Conservation (phyloP, 2,797 vertebrate genomes). For the Vespertilio murinus region DNA sequence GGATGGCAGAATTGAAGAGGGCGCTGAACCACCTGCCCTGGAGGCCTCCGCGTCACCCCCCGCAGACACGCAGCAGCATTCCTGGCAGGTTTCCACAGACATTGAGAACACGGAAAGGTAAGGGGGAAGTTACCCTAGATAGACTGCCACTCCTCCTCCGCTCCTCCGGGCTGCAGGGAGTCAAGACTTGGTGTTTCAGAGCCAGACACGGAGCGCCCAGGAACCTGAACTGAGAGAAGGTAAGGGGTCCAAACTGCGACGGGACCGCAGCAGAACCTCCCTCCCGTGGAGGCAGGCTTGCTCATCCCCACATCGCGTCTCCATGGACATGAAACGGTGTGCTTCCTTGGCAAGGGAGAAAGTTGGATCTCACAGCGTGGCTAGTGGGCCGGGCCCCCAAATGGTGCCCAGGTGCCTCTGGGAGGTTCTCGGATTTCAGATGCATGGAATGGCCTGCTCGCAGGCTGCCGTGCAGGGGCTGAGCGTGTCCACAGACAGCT, state of each 20-base stretch:
- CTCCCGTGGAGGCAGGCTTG: background rate
- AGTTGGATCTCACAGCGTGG: background rate
- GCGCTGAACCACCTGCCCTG: slow-evolving; percentile 92
- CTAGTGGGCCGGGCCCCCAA: background rate
- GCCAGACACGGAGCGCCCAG: background rate
- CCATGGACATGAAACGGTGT: background rate
- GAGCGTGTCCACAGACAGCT: background rate
- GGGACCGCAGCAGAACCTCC: background rate
- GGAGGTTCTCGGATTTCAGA: background rate
- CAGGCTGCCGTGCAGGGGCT: background rate
- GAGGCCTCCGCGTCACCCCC: slow-evolving; percentile 93
- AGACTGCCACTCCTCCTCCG: background rate
- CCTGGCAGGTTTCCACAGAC: slow-evolving; percentile 94
- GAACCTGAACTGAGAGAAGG: background rate
- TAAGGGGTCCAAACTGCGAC: background rate
- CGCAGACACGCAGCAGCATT: slow-evolving; percentile 90
- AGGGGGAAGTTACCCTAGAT: slow-evolving; percentile 25
- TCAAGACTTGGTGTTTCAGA: slow-evolving; percentile 18
- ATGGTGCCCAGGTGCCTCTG: background rate
- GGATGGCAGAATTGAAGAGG: slow-evolving; percentile 92
- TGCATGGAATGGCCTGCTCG: background rate
- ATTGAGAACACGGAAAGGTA: slow-evolving; percentile 97
- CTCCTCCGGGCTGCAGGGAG: background rate
- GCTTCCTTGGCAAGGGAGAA: background rate
- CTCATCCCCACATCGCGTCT: background rate